Percentiles rank a stretch among this genome's conserved stretches.
These are phyloP conservation scores for Phataginus tricuspis DNA, from an alignment of 2,797 vertebrate genomes.

Conservation along the genomic window DNA sequence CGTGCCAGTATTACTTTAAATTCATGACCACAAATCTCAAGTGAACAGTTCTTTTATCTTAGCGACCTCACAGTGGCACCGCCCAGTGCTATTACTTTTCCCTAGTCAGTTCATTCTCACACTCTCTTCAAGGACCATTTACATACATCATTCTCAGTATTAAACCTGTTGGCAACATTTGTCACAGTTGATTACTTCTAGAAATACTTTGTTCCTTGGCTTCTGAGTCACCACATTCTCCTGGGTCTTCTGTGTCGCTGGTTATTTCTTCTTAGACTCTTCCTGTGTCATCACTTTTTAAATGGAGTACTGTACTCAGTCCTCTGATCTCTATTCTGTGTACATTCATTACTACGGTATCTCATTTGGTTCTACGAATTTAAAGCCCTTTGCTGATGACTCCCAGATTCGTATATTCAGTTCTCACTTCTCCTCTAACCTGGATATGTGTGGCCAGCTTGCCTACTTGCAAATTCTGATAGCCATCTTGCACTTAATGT, in stretches of 20 bases:
- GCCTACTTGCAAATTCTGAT: not conserved
- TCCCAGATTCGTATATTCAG: not conserved
- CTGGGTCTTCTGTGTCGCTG: not conserved
- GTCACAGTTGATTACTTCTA: not conserved
- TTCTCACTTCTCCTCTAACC: not conserved
- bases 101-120: not conserved
- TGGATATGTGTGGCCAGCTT: not conserved
- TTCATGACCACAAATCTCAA: not conserved
- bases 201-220: not conserved
- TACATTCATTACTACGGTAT: not conserved
- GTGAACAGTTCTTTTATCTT: not conserved
- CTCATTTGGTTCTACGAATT: constrained; percentile 8
- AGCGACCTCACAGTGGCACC: not conserved
- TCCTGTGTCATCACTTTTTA: not conserved
- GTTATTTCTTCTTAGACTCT: not conserved
- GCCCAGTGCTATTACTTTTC: not conserved
- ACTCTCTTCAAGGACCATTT: not conserved
- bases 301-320: not conserved
- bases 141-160: not conserved
- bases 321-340: not conserved
- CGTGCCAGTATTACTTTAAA: not conserved
- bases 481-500: not conserved
- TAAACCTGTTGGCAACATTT: not conserved
- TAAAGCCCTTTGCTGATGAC: not conserved
- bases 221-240: not conserved